A percentile compares a stretch with the other conserved stretches of the same genome.
Conservation (phyloP, 1,140 invertebrate species). For the Dolichoris vasculosae region DNA sequence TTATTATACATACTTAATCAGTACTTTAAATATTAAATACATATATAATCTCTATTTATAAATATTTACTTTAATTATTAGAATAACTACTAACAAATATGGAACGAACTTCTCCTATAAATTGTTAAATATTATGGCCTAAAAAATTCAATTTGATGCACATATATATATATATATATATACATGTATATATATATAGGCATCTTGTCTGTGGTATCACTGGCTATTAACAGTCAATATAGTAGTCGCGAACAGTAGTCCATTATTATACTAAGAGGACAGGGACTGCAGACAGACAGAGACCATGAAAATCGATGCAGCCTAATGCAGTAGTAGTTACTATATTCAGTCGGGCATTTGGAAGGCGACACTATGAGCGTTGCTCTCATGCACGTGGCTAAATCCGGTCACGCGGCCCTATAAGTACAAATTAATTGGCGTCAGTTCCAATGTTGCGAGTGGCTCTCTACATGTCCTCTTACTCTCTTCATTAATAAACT, state of each 20-base stretch:
- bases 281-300: not conserved
- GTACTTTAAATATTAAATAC: no score
- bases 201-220: not conserved
- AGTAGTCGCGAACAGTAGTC: not conserved
- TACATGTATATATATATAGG: not conserved
- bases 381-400: not conserved
- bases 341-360: not conserved
- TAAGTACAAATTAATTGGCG: not conserved
- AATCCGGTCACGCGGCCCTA: not conserved
- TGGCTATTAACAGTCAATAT: not conserved
- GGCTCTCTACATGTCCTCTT: not conserved
- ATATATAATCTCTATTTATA: no score
- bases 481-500: not conserved
- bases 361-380: not conserved
- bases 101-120: no score
- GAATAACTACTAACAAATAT: no score
- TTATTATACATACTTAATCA: no score
- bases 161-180: not conserved
- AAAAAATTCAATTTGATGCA: no score
- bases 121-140: no score
- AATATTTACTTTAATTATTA: no score
- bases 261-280: not conserved
- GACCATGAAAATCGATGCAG: not conserved
- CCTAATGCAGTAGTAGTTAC: not conserved
- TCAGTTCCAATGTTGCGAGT: not conserved